These are phyloP conservation scores for Campoplex nolae DNA, from an alignment of 2,888 invertebrate species.

Conservation along the genomic window DNA sequence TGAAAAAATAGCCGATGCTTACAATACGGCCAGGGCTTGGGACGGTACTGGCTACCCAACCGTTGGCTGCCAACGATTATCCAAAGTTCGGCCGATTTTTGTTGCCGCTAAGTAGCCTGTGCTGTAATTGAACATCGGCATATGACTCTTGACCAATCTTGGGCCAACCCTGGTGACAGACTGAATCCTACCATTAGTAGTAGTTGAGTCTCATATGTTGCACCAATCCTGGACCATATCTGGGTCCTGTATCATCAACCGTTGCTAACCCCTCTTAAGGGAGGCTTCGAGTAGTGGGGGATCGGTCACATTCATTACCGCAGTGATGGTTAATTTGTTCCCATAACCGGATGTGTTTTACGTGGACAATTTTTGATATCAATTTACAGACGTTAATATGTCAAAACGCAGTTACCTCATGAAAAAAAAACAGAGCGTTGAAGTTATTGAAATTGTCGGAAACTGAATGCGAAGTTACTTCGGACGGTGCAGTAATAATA, in stretches of 20 bases:
- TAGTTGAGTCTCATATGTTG: too few species aligned
- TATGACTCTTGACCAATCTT: not conserved
- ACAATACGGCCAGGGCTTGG: conserved; percentile 14
- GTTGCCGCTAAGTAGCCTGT: not conserved
- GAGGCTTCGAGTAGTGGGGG: not conserved
- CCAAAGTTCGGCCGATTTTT: not conserved
- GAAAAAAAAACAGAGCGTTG: not conserved
- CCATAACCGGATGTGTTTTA: not conserved
- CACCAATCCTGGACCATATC: not conserved
- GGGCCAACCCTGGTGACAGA: too few species aligned
- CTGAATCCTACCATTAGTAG: too few species aligned
- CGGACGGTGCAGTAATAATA: not conserved
- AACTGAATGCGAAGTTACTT: not conserved
- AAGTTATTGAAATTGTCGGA: not conserved
- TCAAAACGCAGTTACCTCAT: not conserved
- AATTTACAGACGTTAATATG: not conserved
- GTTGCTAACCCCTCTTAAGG: not conserved
- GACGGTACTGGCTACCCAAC: not conserved
- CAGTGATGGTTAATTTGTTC: not conserved
- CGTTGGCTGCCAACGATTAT: not conserved
- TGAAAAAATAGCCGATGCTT: conserved; percentile 17
- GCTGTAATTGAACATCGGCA: not conserved
- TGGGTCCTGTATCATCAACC: not conserved
- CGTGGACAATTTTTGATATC: not conserved
- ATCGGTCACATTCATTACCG: not conserved